These are phyloP conservation scores for Drosophila antonietae DNA, from an alignment of 2,888 invertebrate species.

Conservation along the genomic window DNA sequence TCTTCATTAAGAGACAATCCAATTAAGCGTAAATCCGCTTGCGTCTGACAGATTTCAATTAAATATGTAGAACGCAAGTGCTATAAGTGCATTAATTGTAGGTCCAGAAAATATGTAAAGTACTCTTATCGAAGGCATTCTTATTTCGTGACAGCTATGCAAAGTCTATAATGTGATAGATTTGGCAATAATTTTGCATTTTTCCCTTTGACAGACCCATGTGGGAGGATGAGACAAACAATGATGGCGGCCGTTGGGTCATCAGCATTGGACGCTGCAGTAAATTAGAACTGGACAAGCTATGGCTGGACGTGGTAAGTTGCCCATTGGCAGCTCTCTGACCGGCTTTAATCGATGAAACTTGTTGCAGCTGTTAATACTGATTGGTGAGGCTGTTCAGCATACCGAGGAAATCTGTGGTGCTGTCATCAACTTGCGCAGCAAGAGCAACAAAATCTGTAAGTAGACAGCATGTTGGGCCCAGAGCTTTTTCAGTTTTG, in stretches of 20 bases:
- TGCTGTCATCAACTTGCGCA: slow-evolving; percentile 96
- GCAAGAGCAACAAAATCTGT: slow-evolving; percentile 94
- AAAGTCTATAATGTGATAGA: background rate
- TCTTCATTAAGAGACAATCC: background rate
- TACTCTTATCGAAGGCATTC: background rate
- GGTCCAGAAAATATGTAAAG: background rate
- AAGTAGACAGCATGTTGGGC: slow-evolving; percentile 35
- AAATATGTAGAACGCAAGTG: background rate
- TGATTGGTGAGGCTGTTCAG: slow-evolving; percentile 98
- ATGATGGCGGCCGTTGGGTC: slow-evolving; percentile 94
- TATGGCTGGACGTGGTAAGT: slow-evolving; percentile 91
- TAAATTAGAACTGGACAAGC: slow-evolving; percentile 89
- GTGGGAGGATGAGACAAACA: slow-evolving; percentile 95
- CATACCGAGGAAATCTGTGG: slow-evolving; percentile 97
- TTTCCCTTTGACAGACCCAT: slow-evolving; percentile 87
- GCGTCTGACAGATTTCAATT: background rate
- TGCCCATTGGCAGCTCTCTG: slow-evolving; percentile 1
- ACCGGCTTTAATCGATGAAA: background rate
- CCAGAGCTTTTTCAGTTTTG: slow-evolving; percentile 5
- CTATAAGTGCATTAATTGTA: background rate
- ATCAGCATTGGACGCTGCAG: slow-evolving; percentile 89
- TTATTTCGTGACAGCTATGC: background rate
- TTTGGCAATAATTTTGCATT: background rate
- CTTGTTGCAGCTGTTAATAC: slow-evolving; percentile 87
- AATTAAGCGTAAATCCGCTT: slow-evolving; percentile 5